These are phyloP conservation scores for Poicephalus meyeri DNA, from an alignment of 2,113 vertebrate species.

Conservation along the genomic window DNA sequence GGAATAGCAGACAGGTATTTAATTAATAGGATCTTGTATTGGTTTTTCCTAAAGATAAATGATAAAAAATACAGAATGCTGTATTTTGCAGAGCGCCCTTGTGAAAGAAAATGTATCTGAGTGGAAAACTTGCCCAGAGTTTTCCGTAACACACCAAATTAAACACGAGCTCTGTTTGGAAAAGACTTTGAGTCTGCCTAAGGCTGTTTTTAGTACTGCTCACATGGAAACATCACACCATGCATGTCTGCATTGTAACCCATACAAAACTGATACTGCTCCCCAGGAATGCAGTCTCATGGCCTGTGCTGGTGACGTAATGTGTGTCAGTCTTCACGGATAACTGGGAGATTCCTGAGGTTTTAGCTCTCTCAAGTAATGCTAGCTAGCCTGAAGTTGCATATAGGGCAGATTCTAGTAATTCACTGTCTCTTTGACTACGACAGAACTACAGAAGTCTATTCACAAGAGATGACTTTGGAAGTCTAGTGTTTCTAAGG, in stretches of 20 bases:
- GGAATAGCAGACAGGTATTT: neutral
- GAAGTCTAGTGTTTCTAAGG: neutral
- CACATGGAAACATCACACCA: neutral
- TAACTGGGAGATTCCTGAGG: neutral
- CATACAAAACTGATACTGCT: neutral
- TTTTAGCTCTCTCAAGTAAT: neutral
- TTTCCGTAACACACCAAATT: constrained; percentile 25
- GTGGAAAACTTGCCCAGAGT: neutral
- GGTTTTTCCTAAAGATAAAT: neutral
- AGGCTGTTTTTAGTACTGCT: constrained; percentile 22
- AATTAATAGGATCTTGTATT: neutral
- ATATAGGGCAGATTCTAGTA: neutral
- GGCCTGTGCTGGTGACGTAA: neutral
- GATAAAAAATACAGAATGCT: neutral
- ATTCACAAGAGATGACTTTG: neutral
- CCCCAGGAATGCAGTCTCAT: neutral
- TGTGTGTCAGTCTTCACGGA: neutral
- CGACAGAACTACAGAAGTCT: neutral
- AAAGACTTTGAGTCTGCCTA: neutral
- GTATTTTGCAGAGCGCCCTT: neutral
- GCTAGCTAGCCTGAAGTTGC: neutral
- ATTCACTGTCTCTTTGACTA: neutral
- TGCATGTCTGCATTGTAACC: neutral
- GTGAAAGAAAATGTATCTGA: neutral
- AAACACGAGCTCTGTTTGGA: neutral